Evolutionary conservation across 2,888 invertebrate species (phyloP), one percentile per base, ranked within the genome.

Genomic region (Drosophila nigritarsus): DNA sequence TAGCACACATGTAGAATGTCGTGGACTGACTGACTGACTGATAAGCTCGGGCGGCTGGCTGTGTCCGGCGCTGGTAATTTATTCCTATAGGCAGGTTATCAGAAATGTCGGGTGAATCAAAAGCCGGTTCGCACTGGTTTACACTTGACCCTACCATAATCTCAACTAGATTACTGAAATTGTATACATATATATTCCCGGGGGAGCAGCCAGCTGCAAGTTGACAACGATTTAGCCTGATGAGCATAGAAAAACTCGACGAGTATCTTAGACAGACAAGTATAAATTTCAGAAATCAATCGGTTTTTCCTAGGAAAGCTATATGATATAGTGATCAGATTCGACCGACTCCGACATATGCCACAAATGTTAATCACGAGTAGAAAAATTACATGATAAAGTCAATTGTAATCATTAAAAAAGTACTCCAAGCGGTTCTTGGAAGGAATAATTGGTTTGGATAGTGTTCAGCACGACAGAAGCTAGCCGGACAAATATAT

Each of bases 81-180:
- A 86, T 80, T 72, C 54, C 45, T 65, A 60, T 74, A 49, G 64
- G 30, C 62, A 72, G 89, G 85, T 89, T 86, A 86, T 86, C 85
- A 54, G 2, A 27, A 48, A 5, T 8, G 11, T 55, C 38, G 65
- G 85, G 80, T 85, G 80, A 84, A 32, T 20, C 53, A 18, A 1
- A 55, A 53, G 72, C 85, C 63, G 80, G 89, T 72, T 84, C 27
- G 0, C 45, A 77, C 87, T 63, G 85, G 89, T 76, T 89, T 34
- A 0, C 24, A 8, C 27, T 45, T 58, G 68, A 64, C 62, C 64
- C 73, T 32, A 32, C 45, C 45, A 70, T 65, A 80, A 87, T 72
- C 83, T 34, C 24, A 7, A n/a, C 20, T 61, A 54, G 70, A 73
- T 85, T 85, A 66, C 65, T 65, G 78, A 83, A 82, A 84, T 66